These are phyloP conservation scores for Dexiosoma caninum DNA, from an alignment of 2,888 invertebrate species.

Conservation along the genomic window DNA sequence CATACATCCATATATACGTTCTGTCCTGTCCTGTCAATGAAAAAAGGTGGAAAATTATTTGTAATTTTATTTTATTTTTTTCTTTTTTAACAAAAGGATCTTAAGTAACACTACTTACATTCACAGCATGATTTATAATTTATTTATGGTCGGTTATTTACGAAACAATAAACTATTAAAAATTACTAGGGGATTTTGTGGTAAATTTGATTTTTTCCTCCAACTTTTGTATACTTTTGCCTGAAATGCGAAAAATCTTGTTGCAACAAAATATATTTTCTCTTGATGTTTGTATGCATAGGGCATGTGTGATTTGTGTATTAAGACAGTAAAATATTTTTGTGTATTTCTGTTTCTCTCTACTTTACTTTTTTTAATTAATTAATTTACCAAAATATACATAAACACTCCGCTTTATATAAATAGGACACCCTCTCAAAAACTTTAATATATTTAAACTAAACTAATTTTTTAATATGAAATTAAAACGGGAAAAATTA, in stretches of 20 bases:
- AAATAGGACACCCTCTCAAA: no score
- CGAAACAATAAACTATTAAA: conserved; percentile 29
- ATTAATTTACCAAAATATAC: conserved; percentile 17
- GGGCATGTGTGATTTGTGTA: neutral
- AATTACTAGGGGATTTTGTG: conserved; percentile 46
- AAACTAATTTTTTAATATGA: no score
- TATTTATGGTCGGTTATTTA: conserved; percentile 48
- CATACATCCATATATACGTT: neutral
- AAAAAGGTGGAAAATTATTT: conserved; percentile 58
- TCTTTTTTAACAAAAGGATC: conserved; percentile 50
- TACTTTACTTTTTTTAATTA: neutral
- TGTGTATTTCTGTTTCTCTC: neutral
- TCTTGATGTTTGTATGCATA: neutral
- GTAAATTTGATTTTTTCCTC: conserved; percentile 38
- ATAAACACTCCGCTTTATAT: no score
- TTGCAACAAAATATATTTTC: neutral
- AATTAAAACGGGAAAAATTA: no score
- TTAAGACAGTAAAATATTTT: neutral
- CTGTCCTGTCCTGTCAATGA: conserved; percentile 27
- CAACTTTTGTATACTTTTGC: conserved; percentile 2
- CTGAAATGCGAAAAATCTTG: conserved; percentile 19
- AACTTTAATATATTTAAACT: no score
- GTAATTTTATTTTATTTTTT: conserved; percentile 19
- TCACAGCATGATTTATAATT: conserved; percentile 64
- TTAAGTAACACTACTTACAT: conserved; percentile 69